A percentile compares a stretch with the other conserved stretches of the same genome.
phyloP scores from a whole-genome alignment of 2,797 vertebrate genomes.

The Sciaenops ocellatus region DNA sequence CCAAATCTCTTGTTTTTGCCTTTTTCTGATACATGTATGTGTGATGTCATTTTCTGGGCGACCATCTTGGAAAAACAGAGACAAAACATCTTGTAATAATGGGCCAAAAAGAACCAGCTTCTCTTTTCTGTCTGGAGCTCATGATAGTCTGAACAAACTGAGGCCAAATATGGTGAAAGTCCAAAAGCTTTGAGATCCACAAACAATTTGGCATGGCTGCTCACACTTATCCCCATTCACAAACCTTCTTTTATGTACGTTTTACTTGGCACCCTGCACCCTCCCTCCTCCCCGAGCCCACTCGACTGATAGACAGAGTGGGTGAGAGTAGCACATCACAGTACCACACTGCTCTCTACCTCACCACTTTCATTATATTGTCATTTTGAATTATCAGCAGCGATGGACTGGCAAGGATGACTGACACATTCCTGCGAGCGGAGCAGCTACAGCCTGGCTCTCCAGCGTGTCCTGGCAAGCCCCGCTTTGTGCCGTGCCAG shows the following conservation, averaged over 20 bases:
- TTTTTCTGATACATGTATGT: conserved; percentile 29
- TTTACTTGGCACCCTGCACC: conserved; percentile 67
- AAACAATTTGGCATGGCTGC: conserved; percentile 77
- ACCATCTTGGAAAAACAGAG: conserved; percentile 61
- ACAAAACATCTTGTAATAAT: conserved; percentile 62
- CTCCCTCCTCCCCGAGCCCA: conserved; percentile 31
- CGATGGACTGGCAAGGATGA: conserved; percentile 81
- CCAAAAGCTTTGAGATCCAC: conserved; percentile 78
- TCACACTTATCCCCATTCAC: conserved; percentile 82
- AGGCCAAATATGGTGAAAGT: conserved; percentile 85
- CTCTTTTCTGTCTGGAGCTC: conserved; percentile 57
- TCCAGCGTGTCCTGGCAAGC: conserved; percentile 83
- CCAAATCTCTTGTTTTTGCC: conserved; percentile 42
- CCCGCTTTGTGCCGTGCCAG: conserved; percentile 74
- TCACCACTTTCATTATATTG: conserved; percentile 82
- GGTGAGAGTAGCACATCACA: conserved; percentile 72
- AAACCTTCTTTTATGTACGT: conserved; percentile 81
- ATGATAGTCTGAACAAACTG: conserved; percentile 71
- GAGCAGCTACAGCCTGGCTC: conserved; percentile 78
- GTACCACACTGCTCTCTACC: conserved; percentile 73
- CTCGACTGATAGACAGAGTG: conserved; percentile 61
- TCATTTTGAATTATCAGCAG: conserved; percentile 84
- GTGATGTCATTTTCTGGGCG: conserved; percentile 69
- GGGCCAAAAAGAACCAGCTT: conserved; percentile 51
- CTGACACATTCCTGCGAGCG: conserved; percentile 81